These are phyloP conservation scores for Mesorhabditis spiculigera DNA, from an alignment of 2,888 invertebrate genomes.

Conservation along the genomic window DNA sequence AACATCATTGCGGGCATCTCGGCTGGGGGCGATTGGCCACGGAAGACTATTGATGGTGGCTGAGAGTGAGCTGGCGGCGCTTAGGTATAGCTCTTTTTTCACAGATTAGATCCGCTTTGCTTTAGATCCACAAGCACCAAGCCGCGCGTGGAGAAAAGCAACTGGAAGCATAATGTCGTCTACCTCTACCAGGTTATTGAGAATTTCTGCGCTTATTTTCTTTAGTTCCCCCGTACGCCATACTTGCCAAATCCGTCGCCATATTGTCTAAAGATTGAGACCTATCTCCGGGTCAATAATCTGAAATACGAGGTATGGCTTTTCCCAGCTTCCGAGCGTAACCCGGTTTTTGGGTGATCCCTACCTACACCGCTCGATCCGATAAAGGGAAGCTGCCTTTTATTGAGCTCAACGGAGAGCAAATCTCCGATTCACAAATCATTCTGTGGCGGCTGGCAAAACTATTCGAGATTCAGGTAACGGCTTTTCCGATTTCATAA, in stretches of 20 bases:
- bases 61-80: too few species aligned
- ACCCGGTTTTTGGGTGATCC: slow-evolving; percentile 19
- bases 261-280: slow-evolving; percentile 54
- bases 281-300: slow-evolving; percentile 48
- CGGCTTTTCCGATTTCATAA: not conserved
- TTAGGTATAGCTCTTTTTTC: too few species aligned
- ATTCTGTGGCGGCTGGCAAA: slow-evolving; percentile 35
- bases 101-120: not conserved
- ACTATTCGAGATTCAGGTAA: slow-evolving; percentile 28
- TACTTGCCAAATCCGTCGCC: slow-evolving; percentile 51
- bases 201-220: not conserved
- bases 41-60: too few species aligned
- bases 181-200: slow-evolving; percentile 41
- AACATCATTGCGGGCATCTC: not conserved
- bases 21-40: not conserved
- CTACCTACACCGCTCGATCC: slow-evolving; percentile 27
- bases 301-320: slow-evolving; percentile 48
- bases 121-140: slow-evolving; percentile 6
- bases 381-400: slow-evolving; percentile 32
- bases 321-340: not conserved
- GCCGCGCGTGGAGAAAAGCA: slow-evolving; percentile 23
- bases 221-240: slow-evolving; percentile 46
- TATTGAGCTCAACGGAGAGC: slow-evolving; percentile 36
- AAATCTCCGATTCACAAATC: slow-evolving; percentile 35
- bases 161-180: slow-evolving; percentile 47